phyloP scores from a whole-genome alignment of 2,888 invertebrate genomes.

The Trissolcus japonicus region DNA sequence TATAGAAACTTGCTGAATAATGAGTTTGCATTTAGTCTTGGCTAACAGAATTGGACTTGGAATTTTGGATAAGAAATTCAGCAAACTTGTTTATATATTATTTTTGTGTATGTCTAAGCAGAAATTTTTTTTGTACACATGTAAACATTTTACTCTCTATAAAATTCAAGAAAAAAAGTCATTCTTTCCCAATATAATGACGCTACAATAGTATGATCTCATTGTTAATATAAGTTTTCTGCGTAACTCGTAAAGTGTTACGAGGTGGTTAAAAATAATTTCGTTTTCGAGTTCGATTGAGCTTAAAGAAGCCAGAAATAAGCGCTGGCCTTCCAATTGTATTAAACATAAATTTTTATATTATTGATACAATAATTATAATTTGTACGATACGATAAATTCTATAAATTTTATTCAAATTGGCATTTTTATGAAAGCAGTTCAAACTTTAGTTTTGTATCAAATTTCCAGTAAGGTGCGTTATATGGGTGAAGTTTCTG shows the following conservation, averaged over 20 bases:
- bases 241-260: constrained; percentile 51
- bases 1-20: constrained; percentile 34
- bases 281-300: constrained; percentile 57
- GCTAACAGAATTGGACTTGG: constrained; percentile 2
- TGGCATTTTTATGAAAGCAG: too few species aligned
- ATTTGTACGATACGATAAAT: too few species aligned
- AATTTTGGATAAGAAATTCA: too few species aligned
- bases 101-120: too few species aligned
- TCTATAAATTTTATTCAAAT: too few species aligned
- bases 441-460: too few species aligned
- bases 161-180: background rate
- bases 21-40: constrained; percentile 19
- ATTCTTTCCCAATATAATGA: background rate
- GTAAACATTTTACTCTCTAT: too few species aligned
- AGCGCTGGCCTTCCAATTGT: constrained; percentile 58
- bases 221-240: constrained; percentile 37
- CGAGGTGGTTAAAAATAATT: constrained; percentile 46
- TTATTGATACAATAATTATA: constrained; percentile 14
- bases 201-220: constrained; percentile 24
- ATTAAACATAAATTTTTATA: constrained; percentile 38
- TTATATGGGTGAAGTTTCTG: too few species aligned
- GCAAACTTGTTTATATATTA: too few species aligned
- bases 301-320: constrained; percentile 60
- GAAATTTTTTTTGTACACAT: too few species aligned
- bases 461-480: too few species aligned